These are phyloP conservation scores for Delphinus delphis DNA, from an alignment of 2,113 vertebrate genomes.

Conservation along the genomic window DNA sequence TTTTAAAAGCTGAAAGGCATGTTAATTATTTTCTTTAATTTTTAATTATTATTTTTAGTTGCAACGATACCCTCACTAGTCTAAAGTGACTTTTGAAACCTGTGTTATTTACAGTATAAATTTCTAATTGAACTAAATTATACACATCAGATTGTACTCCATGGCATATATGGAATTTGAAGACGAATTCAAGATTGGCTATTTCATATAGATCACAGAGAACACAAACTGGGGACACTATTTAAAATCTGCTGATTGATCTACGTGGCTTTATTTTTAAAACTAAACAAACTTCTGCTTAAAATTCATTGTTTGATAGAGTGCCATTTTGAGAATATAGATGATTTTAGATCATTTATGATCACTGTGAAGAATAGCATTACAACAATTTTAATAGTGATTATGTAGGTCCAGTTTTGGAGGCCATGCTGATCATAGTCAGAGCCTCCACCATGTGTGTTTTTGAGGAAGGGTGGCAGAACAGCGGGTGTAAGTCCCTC, in stretches of 20 bases:
- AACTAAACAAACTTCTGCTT: neutral
- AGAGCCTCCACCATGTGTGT: neutral
- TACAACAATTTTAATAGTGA: neutral
- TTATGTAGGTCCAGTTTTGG: neutral
- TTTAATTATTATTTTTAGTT: slow-evolving; percentile 79
- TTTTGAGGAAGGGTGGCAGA: neutral
- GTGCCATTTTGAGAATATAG: neutral
- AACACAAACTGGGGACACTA: neutral
- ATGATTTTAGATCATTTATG: neutral
- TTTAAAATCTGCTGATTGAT: neutral
- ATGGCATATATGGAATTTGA: slow-evolving; percentile 50
- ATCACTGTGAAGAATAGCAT: neutral
- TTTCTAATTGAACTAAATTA: slow-evolving; percentile 73
- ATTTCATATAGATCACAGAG: neutral
- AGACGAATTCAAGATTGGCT: slow-evolving; percentile 28
- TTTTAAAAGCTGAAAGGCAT: slow-evolving; percentile 72
- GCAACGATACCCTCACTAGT: slow-evolving; percentile 33
- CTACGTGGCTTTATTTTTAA: neutral
- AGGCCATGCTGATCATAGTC: neutral
- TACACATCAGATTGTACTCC: slow-evolving; percentile 30
- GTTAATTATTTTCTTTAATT: slow-evolving; percentile 75
- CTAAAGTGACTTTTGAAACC: slow-evolving; percentile 63
- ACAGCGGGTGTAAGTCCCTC: neutral
- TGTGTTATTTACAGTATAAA: slow-evolving; percentile 48
- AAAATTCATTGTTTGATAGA: slow-evolving; percentile 3